Evolutionary conservation across 2,888 invertebrate species (phyloP), one percentile per base, ranked within the genome.

Genomic region (Liodrosophila aerea): DNA sequence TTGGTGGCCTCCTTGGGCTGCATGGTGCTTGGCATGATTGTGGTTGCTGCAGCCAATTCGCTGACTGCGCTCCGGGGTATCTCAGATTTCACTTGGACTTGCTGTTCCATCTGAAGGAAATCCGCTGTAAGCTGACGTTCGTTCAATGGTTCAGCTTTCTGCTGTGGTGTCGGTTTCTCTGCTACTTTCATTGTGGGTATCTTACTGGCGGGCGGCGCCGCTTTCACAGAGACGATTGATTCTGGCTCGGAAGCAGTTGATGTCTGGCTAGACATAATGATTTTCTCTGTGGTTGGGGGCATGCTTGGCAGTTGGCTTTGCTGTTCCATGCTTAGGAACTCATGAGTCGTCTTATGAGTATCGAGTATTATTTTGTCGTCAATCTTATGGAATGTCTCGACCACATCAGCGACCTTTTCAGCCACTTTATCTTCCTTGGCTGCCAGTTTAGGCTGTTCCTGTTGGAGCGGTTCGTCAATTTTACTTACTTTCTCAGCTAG

Each of bases 321-420:
- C 51, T 87, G 83, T 27, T 87, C 87, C 84, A 75, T 87, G 64
- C 54, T 68, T 0, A 87, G 59, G 37, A 88, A 87, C 57, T 88
- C 86, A 29, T 76, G 73, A 5, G 88, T 87, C 4, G 76, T 51
- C 56, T 85, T 73, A 18, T 50, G 67, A n/a, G 73, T 54, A 27
- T 87, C 86, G 2, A 66, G n/a, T 2, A 53, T 51, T 0, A 83
- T 70, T 22, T 57, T 16, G 41, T 68, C 47, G 12, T 85, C 85
- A 34, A 85, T 69, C 43, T 75, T 85, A n/a, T 78, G 69, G 66
- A 78, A 60, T 47, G 85, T 75, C n/a, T 80, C 76, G 4, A 80
- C 53, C 7, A 63, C 56, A 0, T 64, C 64, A 2, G 81, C 64
- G 2, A 85, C 37, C 51, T 78, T 74, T 36, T 71, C 68, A 0